Evolutionary conservation across 2,797 vertebrate genomes (phyloP).

Genomic region (Odontamblyopus rebecca): DNA sequence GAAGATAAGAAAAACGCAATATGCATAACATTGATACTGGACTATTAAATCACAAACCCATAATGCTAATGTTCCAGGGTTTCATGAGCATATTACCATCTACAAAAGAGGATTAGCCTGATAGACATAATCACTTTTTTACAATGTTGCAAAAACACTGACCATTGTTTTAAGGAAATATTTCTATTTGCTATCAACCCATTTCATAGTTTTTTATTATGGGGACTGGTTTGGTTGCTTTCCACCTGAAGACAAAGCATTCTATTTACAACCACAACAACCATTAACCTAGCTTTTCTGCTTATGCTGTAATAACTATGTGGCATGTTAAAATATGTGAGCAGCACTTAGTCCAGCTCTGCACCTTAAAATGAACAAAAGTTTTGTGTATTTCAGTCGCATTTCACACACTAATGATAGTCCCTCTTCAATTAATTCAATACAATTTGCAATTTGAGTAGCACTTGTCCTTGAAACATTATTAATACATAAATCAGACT

Average conservation of each 20-base stretch:
- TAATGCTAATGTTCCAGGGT: background rate
- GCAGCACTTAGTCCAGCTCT: too few species aligned
- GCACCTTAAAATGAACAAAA: too few species aligned
- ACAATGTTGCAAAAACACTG: background rate
- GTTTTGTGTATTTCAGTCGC: background rate
- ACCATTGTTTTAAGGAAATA: slow-evolving; percentile 17
- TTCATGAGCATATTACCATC: background rate
- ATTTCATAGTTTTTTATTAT: too few species aligned
- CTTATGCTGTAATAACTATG: too few species aligned
- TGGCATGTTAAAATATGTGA: too few species aligned
- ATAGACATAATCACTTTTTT: background rate
- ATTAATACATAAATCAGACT: background rate
- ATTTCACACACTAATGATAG: too few species aligned
- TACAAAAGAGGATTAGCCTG: background rate
- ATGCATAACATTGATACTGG: slow-evolving; percentile 25
- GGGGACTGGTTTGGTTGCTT: too few species aligned
- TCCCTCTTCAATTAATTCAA: too few species aligned
- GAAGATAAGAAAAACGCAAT: slow-evolving; percentile 11
- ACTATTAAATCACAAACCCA: slow-evolving; percentile 4
- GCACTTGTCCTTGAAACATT: background rate
- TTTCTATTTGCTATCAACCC: background rate
- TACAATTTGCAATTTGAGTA: background rate
- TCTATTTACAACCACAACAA: too few species aligned
- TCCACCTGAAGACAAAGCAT: too few species aligned
- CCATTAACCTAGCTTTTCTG: too few species aligned